phyloP scores from a whole-genome alignment of 2,797 vertebrate genomes.

The Limosa lapponica region DNA sequence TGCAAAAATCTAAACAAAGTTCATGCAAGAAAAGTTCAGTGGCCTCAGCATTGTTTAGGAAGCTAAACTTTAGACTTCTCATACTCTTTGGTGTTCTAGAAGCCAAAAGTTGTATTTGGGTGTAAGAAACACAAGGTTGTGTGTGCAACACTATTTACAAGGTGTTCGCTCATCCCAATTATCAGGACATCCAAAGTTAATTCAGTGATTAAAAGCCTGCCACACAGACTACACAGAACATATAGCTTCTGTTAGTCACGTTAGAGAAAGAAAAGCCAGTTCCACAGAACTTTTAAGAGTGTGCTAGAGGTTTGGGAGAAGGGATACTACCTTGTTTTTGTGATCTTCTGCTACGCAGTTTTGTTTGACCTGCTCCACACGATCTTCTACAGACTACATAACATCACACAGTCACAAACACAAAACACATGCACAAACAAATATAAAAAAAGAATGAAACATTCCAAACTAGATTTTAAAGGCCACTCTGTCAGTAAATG shows the following conservation, averaged over 20 bases:
- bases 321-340: slow-evolving; percentile 93
- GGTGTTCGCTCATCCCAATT: slow-evolving; percentile 43
- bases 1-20: slow-evolving; percentile 10
- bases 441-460: slow-evolving; percentile 84
- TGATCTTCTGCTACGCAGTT: slow-evolving; percentile 92
- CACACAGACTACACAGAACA: slow-evolving; percentile 51
- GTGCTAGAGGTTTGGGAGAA: slow-evolving; percentile 74
- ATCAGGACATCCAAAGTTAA: slow-evolving; percentile 38
- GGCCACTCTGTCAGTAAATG: slow-evolving; percentile 70
- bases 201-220: slow-evolving; percentile 25
- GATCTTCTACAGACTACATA: slow-evolving; percentile 97
- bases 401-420: slow-evolving; percentile 88
- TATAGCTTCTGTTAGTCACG: slow-evolving; percentile 61
- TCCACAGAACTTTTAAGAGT: slow-evolving; percentile 68
- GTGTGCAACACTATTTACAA: slow-evolving; percentile 20
- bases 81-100: slow-evolving; percentile 47
- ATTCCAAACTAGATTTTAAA: slow-evolving; percentile 75
- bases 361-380: slow-evolving; percentile 92
- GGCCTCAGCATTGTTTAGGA: slow-evolving; percentile 59
- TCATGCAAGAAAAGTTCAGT: slow-evolving; percentile 74
- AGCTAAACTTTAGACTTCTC: slow-evolving; percentile 43
- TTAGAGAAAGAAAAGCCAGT: slow-evolving; percentile 63
- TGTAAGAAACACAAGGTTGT: slow-evolving; percentile 8
- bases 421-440: slow-evolving; percentile 93
- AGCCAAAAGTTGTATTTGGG: background rate